A percentile compares a stretch with the other conserved stretches of the same genome.
phyloP scores from a whole-genome alignment of 2,888 invertebrate genomes.

The Zhengitettix transpicula region DNA sequence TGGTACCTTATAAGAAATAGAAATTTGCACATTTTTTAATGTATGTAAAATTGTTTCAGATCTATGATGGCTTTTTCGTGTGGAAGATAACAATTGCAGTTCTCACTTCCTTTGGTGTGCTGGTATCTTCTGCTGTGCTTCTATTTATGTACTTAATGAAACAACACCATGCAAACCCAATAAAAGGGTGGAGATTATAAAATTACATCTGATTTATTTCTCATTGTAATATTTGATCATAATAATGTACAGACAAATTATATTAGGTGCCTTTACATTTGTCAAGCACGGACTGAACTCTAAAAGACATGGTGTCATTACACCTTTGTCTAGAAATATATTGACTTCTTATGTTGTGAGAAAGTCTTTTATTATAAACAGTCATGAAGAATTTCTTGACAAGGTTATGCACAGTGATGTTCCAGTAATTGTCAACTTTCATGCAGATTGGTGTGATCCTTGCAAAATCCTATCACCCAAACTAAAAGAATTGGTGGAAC shows the following conservation, averaged over 20 bases:
- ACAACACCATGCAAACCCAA: slow-evolving; percentile 27
- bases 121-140: slow-evolving; percentile 29
- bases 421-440: slow-evolving; percentile 81
- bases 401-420: slow-evolving; percentile 70
- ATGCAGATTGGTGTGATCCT: slow-evolving; percentile 83
- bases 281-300: too few species aligned
- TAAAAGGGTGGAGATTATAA: slow-evolving; percentile 23
- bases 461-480: slow-evolving; percentile 76
- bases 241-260: too few species aligned
- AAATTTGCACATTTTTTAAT: too few species aligned
- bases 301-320: too few species aligned
- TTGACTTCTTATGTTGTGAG: not conserved
- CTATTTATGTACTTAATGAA: slow-evolving; percentile 32
- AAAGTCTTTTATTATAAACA: slow-evolving; percentile 18
- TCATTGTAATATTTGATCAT: not conserved
- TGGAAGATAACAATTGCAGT: not conserved
- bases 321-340: too few species aligned
- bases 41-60: not conserved
- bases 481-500: slow-evolving; percentile 57
- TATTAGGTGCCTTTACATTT: too few species aligned
- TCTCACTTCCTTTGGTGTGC: slow-evolving; percentile 21
- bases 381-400: slow-evolving; percentile 58
- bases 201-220: not conserved
- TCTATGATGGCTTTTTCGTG: not conserved
- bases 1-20: too few species aligned